Percentiles rank a stretch among this genome's conserved stretches.
phyloP scores from a whole-genome alignment of 2,797 vertebrate species.

The Enteromius fasciolatus region DNA sequence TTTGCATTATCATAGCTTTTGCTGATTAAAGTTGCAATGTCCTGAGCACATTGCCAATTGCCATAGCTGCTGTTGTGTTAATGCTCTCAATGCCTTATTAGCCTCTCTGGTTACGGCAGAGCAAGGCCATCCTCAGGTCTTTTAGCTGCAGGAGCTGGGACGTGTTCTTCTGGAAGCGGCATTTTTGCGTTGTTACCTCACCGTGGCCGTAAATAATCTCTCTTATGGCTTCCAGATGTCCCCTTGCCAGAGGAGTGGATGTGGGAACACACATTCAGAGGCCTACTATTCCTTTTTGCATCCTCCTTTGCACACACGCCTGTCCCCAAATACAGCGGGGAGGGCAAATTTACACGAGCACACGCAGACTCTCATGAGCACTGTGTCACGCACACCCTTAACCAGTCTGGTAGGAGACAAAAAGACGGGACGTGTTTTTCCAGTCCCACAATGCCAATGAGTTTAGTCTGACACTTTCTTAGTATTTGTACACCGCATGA shows the following conservation, averaged over 20 bases:
- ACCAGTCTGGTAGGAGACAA: slow-evolving; percentile 41
- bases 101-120: slow-evolving; percentile 51
- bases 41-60: neutral
- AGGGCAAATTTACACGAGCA: slow-evolving; percentile 37
- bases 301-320: slow-evolving; percentile 42
- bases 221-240: slow-evolving; percentile 84
- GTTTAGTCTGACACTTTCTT: slow-evolving; percentile 17
- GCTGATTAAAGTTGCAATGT: neutral
- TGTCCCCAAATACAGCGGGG: slow-evolving; percentile 26
- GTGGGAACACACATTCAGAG: slow-evolving; percentile 37
- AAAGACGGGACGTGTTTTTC: slow-evolving; percentile 47
- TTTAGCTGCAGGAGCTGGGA: slow-evolving; percentile 51
- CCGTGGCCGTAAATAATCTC: slow-evolving; percentile 76
- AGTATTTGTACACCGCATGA: neutral
- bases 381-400: slow-evolving; percentile 36
- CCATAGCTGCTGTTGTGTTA: neutral
- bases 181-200: slow-evolving; percentile 84
- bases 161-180: slow-evolving; percentile 66
- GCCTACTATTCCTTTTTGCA: slow-evolving; percentile 22
- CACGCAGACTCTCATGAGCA: slow-evolving; percentile 2
- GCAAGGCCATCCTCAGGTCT: slow-evolving; percentile 64
- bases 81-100: slow-evolving; percentile 27
- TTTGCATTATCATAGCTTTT: neutral
- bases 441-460: slow-evolving; percentile 27
- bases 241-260: slow-evolving; percentile 66